phyloP scores from a whole-genome alignment of 1,140 invertebrate genomes.

The Lucilia cuprina region DNA sequence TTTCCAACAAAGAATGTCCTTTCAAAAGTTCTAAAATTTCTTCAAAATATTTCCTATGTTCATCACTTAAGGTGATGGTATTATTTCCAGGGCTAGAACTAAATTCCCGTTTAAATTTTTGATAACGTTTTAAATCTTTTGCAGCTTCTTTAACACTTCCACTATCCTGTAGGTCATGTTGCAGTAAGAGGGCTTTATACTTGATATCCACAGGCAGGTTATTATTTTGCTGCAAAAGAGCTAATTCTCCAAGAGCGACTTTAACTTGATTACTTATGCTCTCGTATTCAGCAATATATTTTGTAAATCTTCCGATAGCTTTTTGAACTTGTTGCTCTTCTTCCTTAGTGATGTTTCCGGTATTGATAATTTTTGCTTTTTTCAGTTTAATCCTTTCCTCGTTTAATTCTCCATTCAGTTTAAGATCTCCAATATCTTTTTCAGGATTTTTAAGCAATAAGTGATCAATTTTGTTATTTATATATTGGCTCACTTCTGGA shows the following conservation, averaged over 20 bases:
- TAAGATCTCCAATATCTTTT: not conserved
- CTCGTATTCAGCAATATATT: not conserved
- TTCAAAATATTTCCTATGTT: not conserved
- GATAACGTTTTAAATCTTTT: not conserved
- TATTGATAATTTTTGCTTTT: too few relatives aligned
- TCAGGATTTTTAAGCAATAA: not conserved
- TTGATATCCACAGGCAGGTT: not conserved
- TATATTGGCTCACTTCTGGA: not conserved
- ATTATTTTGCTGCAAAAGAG: not conserved
- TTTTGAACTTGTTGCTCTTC: not conserved
- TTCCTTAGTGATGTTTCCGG: too few relatives aligned
- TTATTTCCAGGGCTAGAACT: too few relatives aligned
- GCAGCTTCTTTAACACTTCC: not conserved
- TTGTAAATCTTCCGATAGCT: not conserved
- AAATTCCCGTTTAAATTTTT: not conserved
- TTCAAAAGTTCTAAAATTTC: not conserved
- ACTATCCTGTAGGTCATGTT: not conserved
- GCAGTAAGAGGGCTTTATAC: not conserved
- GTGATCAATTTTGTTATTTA: not conserved
- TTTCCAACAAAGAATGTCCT: not conserved
- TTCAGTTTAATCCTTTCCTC: not conserved
- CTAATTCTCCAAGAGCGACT: not conserved
- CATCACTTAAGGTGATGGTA: not conserved
- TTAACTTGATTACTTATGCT: not conserved
- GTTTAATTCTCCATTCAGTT: not conserved